phyloP scores from a whole-genome alignment of 2,113 vertebrate species.

The Ursus arctos region DNA sequence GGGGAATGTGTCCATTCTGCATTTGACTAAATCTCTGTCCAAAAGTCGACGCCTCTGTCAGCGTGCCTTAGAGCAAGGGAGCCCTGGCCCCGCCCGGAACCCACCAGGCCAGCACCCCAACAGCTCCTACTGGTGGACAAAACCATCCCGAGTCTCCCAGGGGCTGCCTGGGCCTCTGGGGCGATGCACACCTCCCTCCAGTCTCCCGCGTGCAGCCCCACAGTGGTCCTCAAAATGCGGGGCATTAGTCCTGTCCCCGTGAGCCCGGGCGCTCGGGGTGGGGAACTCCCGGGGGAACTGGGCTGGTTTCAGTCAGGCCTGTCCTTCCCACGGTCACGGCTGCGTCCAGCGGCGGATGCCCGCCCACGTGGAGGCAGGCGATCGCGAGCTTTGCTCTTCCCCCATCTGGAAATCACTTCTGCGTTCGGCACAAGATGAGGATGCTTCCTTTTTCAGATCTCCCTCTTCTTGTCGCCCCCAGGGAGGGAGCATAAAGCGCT shows the following conservation, averaged over 20 bases:
- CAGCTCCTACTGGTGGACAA: neutral
- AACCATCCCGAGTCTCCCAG: neutral
- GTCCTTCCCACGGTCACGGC: too few species aligned
- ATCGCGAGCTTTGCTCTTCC: neutral
- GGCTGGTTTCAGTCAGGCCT: rapidly evolving
- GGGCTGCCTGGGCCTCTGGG: neutral
- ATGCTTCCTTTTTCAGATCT: neutral
- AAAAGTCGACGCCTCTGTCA: neutral
- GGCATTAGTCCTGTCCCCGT: neutral
- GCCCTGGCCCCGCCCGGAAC: too few species aligned
- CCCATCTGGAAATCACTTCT: neutral
- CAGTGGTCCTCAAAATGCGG: neutral
- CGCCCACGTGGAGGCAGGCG: rapidly evolving
- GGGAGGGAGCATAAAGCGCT: neutral
- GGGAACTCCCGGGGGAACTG: neutral
- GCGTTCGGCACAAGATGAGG: neutral
- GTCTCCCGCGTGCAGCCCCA: neutral
- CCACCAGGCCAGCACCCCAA: rapidly evolving
- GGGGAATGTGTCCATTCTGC: neutral
- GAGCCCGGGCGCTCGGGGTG: neutral
- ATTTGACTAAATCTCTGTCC: neutral
- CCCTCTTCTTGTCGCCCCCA: neutral
- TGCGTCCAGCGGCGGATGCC: rapidly evolving
- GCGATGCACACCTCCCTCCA: neutral
- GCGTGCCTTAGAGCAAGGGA: neutral